Evolutionary conservation across 2,113 vertebrate species (phyloP), one percentile per base, ranked within the genome.

Genomic region (Silurus meridionalis): DNA sequence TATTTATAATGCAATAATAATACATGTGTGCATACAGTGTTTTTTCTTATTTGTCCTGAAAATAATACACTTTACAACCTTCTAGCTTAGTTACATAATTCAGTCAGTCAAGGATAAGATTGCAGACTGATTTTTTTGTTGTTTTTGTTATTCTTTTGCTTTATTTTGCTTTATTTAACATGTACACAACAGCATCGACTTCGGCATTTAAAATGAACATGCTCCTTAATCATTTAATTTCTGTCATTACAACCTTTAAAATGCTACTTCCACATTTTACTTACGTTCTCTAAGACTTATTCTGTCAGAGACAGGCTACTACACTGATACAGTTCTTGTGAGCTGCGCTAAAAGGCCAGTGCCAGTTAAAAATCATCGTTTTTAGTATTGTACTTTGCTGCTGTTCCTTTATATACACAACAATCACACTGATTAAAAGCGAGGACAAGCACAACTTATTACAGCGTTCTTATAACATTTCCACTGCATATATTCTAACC

Each of bases 1-100:
- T 14, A 89, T 90, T 89, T 84, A 75, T 88, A 90, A 94, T 92
- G 94, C 94, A 95, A 94, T 94, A 95, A 94, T 83, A 88, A 90
- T 77, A 89, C 88, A 82, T 85, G 60, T 88, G 91, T 93, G 91
- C 90, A 91, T 92, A 91, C n/a, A 46, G 28, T 80, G 28, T 88
- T 89, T 80, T 84, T 13, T 87, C 90, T 92, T 89, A 87, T 67
- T 58, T 66, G 87, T 82, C 86, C 88, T 90, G 71, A 90, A 25
- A 23, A 91, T 25, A 88, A 82, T 87, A 85, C 71, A 90, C 75
- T 89, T 90, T 89, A 55, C 89, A 84, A 69, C 50, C 64, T 25
- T 52, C 84, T 75, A 84, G 25, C 10, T 63, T 86, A 63, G 55
- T 6, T 83, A 48, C 28, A 66, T 74, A 81, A 64, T 75, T 82